Evolutionary conservation across 2,113 vertebrate species (phyloP).

Genomic region (Lates calcarifer): DNA sequence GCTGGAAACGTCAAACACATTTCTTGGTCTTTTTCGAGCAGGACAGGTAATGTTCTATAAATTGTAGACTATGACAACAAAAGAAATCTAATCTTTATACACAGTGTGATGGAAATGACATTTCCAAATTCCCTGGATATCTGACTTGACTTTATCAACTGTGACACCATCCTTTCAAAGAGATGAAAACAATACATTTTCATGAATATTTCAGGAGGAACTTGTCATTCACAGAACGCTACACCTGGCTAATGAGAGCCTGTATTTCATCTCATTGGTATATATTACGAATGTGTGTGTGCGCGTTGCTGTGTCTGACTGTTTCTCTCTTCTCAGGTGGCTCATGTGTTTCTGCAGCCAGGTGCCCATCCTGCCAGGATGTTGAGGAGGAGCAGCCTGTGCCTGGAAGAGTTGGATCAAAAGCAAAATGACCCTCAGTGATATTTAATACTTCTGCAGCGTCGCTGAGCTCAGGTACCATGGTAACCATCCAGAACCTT

Average conservation of each 20-base stretch:
- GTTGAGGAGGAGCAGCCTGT: slow-evolving; percentile 60
- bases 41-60: slow-evolving; percentile 9
- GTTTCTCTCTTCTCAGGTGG: slow-evolving; percentile 34
- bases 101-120: slow-evolving; percentile 3
- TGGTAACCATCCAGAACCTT: slow-evolving; percentile 64
- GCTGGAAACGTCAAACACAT: slow-evolving; percentile 27
- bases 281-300: slow-evolving; percentile 7
- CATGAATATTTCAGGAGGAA: slow-evolving; percentile 56
- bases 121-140: slow-evolving; percentile 13
- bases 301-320: neutral
- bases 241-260: slow-evolving; percentile 44
- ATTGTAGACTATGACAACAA: slow-evolving; percentile 12
- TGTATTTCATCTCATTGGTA: slow-evolving; percentile 32
- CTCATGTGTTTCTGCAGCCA: slow-evolving; percentile 37
- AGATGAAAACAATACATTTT: slow-evolving; percentile 28
- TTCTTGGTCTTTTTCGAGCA: neutral
- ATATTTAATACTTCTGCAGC: slow-evolving; percentile 64
- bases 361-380: slow-evolving; percentile 51
- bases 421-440: slow-evolving; percentile 65
- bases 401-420: slow-evolving; percentile 61
- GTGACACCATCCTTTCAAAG: slow-evolving; percentile 33
- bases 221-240: slow-evolving; percentile 23
- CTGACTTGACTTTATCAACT: slow-evolving; percentile 22
- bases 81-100: neutral
- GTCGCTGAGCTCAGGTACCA: slow-evolving; percentile 61